Evolutionary conservation across 2,113 vertebrate species (phyloP).

Genomic region (Grammomys surdaster): DNA sequence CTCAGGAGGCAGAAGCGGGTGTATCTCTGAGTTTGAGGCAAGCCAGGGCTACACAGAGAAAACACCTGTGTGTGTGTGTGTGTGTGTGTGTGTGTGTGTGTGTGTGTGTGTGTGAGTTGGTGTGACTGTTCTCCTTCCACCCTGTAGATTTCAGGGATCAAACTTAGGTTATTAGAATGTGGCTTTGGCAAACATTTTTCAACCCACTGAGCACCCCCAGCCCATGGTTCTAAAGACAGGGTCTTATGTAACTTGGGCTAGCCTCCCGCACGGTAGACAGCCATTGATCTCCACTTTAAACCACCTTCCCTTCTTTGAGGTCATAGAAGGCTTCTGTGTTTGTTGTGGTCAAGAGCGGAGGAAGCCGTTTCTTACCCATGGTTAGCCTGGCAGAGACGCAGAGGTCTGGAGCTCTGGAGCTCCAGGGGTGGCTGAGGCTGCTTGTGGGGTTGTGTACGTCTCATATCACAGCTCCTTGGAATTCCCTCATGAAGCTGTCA

Average conservation of each 20-base stretch:
- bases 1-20: background rate
- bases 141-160: background rate
- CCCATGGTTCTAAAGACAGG: background rate
- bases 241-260: background rate
- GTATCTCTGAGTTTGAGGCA: background rate
- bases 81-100: too few relatives aligned
- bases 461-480: too few relatives aligned
- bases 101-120: too few relatives aligned
- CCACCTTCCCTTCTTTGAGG: background rate
- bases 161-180: background rate
- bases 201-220: background rate
- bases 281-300: background rate
- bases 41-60: background rate
- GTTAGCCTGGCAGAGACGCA: background rate
- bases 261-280: background rate
- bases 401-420: too few relatives aligned
- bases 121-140: background rate
- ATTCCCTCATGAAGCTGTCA: background rate
- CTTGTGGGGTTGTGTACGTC: background rate
- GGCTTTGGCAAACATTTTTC: background rate
- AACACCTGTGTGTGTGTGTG: too few relatives aligned
- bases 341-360: background rate
- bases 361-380: background rate
- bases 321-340: background rate
- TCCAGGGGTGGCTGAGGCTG: background rate